Conservation (phyloP, 2,797 vertebrate genomes). For the Ibycter americanus region DNA sequence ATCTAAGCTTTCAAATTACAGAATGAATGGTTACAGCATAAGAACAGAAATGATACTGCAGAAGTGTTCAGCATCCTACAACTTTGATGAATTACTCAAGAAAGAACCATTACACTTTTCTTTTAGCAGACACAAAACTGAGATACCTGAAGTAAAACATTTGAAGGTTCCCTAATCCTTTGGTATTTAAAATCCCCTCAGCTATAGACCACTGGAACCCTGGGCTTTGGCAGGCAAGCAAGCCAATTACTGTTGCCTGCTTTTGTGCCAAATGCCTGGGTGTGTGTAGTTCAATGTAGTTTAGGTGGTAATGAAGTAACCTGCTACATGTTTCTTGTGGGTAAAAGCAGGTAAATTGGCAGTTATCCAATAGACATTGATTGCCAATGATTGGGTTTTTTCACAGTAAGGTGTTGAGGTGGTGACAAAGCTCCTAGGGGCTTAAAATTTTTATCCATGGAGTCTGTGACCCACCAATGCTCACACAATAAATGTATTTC, state of each 20-base stretch:
- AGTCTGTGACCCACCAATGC: not conserved
- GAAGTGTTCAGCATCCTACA: not conserved
- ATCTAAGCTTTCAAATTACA: not conserved
- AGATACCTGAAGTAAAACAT: not conserved
- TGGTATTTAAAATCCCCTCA: not conserved
- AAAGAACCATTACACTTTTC: fast-evolving
- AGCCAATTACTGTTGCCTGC: not conserved
- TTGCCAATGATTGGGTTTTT: fast-evolving
- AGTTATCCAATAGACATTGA: not conserved
- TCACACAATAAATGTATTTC: not conserved
- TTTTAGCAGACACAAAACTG: not conserved
- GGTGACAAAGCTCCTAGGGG: not conserved
- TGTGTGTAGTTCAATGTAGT: not conserved
- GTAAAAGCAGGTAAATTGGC: not conserved
- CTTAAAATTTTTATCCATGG: not conserved
- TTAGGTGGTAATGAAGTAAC: not conserved
- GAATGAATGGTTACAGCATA: not conserved
- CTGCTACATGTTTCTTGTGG: not conserved
- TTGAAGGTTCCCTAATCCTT: not conserved
- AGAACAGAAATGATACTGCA: not conserved
- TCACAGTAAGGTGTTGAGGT: not conserved
- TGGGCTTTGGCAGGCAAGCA: not conserved
- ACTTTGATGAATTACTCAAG: not conserved
- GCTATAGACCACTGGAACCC: not conserved
- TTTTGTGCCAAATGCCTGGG: not conserved